phyloP scores from a whole-genome alignment of 30 jellyfish, hydroid and myxozoan species.

The Turritopsis rubra region DNA sequence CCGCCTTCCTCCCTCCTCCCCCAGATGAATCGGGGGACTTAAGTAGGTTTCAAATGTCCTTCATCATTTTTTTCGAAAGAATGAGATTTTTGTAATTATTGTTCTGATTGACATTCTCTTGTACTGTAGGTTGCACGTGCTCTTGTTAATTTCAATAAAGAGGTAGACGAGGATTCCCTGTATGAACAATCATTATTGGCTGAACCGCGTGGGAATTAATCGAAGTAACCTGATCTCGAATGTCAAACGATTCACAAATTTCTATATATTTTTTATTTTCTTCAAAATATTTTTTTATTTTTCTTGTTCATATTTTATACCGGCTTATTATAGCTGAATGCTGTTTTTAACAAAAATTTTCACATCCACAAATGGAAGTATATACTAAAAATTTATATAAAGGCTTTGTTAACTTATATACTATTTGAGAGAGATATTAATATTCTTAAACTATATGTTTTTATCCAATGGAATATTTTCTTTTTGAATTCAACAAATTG shows the following conservation, averaged over 20 bases:
- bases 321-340: background rate
- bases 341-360: background rate
- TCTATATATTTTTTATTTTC: too few relatives aligned
- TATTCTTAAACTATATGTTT: background rate
- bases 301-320: background rate
- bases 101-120: too few relatives aligned
- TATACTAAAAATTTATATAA: background rate
- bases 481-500: too few relatives aligned
- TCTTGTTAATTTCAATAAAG: conserved; percentile 41
- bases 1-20: too few relatives aligned
- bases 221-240: background rate
- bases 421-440: background rate
- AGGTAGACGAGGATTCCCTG: conserved; percentile 49
- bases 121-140: conserved; percentile 34
- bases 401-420: background rate
- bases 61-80: too few relatives aligned
- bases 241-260: background rate
- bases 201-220: conserved; percentile 56
- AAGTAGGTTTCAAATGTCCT: too few relatives aligned
- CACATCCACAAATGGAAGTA: background rate
- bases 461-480: background rate
- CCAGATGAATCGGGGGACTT: too few relatives aligned
- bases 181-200: conserved; percentile 66
- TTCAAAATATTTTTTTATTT: background rate
- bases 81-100: too few relatives aligned